These are phyloP conservation scores for Strigamia maritima DNA, from an alignment of 2,888 invertebrate species.

Conservation along the genomic window DNA sequence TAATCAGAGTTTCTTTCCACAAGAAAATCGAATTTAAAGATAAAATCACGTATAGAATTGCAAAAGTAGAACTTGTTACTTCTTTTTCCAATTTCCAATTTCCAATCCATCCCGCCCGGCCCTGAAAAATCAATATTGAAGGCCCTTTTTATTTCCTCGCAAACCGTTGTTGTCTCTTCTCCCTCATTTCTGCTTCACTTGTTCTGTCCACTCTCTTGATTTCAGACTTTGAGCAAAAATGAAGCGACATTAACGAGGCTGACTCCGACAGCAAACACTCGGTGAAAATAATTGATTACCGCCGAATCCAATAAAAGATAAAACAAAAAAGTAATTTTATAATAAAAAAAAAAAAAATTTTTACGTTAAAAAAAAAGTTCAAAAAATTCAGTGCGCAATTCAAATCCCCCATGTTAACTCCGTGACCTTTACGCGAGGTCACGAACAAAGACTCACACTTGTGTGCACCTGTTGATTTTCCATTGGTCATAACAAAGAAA, in stretches of 20 bases:
- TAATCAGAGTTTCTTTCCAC: background rate
- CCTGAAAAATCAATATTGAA: constrained; percentile 6
- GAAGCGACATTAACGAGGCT: constrained; percentile 13
- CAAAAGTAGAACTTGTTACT: background rate
- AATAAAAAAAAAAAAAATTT: background rate
- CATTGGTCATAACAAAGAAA: background rate
- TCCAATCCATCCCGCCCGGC: too few relatives aligned
- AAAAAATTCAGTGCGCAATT: background rate
- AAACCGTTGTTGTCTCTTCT: constrained; percentile 13
- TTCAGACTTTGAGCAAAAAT: constrained; percentile 14
- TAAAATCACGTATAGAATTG: background rate
- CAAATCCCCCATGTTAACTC: background rate
- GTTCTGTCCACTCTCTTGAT: constrained; percentile 19
- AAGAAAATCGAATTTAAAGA: background rate
- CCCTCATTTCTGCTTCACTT: constrained; percentile 7
- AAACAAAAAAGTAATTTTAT: background rate
- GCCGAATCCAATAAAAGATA: background rate
- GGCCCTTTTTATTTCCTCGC: background rate
- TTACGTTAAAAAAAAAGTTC: background rate
- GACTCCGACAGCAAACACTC: background rate
- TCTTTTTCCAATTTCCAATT: background rate
- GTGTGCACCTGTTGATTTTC: constrained; percentile 13
- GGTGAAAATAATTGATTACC: background rate
- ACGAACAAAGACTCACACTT: background rate
- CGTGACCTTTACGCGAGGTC: background rate